Conservation (phyloP, 2,113 vertebrate species). For the Chrysemys picta region DNA sequence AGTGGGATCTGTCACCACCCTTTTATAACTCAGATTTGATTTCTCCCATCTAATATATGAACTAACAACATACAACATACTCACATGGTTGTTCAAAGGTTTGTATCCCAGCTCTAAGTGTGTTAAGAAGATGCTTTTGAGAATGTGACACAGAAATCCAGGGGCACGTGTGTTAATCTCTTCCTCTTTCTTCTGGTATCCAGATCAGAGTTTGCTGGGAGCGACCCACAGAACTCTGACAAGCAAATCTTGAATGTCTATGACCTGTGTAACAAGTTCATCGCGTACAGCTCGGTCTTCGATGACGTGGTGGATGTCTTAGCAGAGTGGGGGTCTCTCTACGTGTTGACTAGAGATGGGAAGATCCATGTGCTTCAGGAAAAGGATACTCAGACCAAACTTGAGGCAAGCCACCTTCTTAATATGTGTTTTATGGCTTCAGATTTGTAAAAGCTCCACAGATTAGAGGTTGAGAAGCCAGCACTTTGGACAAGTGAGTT, state of each 20-base stretch:
- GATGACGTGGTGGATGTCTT: slow-evolving; percentile 94
- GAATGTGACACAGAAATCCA: background rate
- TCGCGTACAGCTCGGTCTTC: slow-evolving; percentile 91
- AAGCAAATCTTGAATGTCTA: slow-evolving; percentile 95
- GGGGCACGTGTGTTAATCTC: fast-evolving
- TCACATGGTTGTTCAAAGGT: background rate
- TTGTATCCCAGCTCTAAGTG: background rate
- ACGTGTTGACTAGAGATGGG: slow-evolving; percentile 91
- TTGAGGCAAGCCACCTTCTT: slow-evolving; percentile 84
- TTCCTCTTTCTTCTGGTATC: slow-evolving; percentile 23
- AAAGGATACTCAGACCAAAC: slow-evolving; percentile 97
- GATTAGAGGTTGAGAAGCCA: fast-evolving
- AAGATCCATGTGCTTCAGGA: slow-evolving; percentile 93
- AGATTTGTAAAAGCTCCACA: background rate
- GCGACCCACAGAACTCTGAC: slow-evolving; percentile 87
- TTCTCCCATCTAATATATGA: background rate
- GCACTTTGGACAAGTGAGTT: background rate
- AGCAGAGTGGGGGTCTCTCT: slow-evolving; percentile 96
- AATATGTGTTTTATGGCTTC: background rate
- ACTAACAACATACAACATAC: background rate
- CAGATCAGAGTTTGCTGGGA: slow-evolving; percentile 89
- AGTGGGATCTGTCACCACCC: background rate
- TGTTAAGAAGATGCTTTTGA: background rate
- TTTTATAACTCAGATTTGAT: background rate
- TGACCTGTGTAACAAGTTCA: slow-evolving; percentile 98